Percentiles rank a stretch among this genome's conserved stretches.
Evolutionary conservation across 2,797 vertebrate genomes (phyloP).

Genomic region (Artibeus jamaicensis): DNA sequence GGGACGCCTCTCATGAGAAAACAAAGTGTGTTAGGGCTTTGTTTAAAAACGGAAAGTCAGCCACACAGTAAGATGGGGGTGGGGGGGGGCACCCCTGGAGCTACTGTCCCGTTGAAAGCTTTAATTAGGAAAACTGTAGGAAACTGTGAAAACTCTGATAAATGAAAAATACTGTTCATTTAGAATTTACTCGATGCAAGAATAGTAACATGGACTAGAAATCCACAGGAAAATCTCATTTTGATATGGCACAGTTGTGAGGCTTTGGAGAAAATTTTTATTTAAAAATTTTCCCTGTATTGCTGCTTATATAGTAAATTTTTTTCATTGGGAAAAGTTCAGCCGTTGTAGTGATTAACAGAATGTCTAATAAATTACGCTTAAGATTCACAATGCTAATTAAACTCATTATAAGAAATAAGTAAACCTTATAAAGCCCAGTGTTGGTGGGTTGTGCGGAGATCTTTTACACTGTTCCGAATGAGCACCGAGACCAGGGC

Average conservation of each 20-base stretch:
- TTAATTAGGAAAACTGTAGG: background rate
- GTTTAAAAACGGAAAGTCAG: background rate
- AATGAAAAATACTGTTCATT: background rate
- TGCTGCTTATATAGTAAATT: background rate
- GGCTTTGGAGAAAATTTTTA: background rate
- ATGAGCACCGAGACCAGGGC: background rate
- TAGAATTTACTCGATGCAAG: background rate
- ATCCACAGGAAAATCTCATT: background rate
- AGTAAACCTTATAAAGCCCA: background rate
- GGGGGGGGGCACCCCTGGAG: background rate
- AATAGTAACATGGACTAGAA: background rate
- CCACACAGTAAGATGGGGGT: background rate
- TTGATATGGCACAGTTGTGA: background rate
- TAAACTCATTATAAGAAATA: background rate
- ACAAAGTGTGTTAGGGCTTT: background rate
- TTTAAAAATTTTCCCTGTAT: background rate
- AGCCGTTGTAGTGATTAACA: background rate
- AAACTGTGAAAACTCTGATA: background rate
- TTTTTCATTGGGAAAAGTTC: slow-evolving; percentile 7
- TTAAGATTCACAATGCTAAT: background rate
- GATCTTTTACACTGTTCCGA: background rate
- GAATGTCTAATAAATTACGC: background rate
- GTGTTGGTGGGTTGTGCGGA: background rate
- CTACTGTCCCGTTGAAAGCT: background rate
- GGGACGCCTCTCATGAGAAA: background rate